Conservation (phyloP, 2,888 invertebrate species). For the Ptilodon capucinus region DNA sequence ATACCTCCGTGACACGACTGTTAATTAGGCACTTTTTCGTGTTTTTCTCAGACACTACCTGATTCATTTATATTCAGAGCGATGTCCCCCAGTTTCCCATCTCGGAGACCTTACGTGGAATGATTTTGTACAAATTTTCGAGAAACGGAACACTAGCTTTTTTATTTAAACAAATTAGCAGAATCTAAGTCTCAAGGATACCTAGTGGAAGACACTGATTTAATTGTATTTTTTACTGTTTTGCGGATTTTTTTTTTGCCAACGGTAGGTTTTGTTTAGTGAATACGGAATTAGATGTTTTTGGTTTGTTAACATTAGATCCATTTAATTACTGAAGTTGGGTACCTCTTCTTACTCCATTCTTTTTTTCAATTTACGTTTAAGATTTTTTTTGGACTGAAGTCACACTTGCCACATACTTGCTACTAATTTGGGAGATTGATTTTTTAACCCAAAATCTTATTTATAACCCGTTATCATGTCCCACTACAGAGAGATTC, state of each 20-base stretch:
- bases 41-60: conserved; percentile 62
- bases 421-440: too few species aligned
- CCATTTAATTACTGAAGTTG: too few species aligned
- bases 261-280: conserved; percentile 3
- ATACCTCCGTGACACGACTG: conserved; percentile 41
- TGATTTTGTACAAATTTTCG: conserved; percentile 53
- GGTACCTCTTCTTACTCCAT: too few species aligned
- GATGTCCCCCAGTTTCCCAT: conserved; percentile 46
- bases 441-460: too few species aligned
- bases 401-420: too few species aligned
- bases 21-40: conserved; percentile 46
- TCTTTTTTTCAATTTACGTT: too few species aligned
- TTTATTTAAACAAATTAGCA: conserved; percentile 55
- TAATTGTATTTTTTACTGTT: conserved; percentile 35
- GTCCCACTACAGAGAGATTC: too few species aligned
- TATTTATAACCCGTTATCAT: too few species aligned
- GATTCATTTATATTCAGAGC: conserved; percentile 57
- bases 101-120: conserved; percentile 56
- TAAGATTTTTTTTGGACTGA: too few species aligned
- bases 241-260: conserved; percentile 25
- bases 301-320: background rate
- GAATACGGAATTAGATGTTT: conserved; percentile 19
- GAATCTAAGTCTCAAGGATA: conserved; percentile 60
- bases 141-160: conserved; percentile 57
- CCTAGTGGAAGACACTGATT: conserved; percentile 52